These are phyloP conservation scores for Quadroppia sp. DNA, from an alignment of 2,888 invertebrate genomes.

Conservation along the genomic window DNA sequence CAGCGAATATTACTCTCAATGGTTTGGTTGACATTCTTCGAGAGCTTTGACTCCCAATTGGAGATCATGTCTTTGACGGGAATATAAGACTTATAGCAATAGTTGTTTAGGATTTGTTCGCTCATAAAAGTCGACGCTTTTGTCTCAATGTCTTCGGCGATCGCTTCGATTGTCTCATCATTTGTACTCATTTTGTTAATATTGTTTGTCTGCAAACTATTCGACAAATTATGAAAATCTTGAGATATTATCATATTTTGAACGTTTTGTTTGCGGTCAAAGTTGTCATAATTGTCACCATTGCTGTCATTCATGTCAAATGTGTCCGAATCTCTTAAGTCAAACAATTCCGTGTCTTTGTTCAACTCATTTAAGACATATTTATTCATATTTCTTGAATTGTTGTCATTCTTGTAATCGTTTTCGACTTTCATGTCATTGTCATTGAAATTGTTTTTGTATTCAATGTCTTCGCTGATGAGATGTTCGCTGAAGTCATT, in stretches of 20 bases:
- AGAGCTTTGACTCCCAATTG: conserved; percentile 8
- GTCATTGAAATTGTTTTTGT: background rate
- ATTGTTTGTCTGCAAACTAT: background rate
- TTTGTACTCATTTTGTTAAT: background rate
- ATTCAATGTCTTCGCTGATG: no score
- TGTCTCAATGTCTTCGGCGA: background rate
- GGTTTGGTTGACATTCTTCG: background rate
- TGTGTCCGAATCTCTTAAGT: background rate
- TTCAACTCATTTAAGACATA: background rate
- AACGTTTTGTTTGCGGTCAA: background rate
- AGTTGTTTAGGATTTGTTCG: background rate
- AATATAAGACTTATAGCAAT: conserved; percentile 1
- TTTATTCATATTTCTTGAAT: background rate
- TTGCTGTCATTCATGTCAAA: no score
- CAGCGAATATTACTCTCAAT: background rate
- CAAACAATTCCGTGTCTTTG: background rate
- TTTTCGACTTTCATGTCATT: background rate
- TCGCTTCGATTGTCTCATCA: background rate
- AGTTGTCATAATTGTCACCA: background rate
- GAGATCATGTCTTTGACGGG: conserved; percentile 20
- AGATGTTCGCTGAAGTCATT: background rate
- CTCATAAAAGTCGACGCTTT: background rate
- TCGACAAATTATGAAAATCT: background rate
- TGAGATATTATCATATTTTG: background rate
- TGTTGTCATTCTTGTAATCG: background rate